Evolutionary conservation across 2,797 vertebrate species (phyloP).

Genomic region (Holocentrus rufus): DNA sequence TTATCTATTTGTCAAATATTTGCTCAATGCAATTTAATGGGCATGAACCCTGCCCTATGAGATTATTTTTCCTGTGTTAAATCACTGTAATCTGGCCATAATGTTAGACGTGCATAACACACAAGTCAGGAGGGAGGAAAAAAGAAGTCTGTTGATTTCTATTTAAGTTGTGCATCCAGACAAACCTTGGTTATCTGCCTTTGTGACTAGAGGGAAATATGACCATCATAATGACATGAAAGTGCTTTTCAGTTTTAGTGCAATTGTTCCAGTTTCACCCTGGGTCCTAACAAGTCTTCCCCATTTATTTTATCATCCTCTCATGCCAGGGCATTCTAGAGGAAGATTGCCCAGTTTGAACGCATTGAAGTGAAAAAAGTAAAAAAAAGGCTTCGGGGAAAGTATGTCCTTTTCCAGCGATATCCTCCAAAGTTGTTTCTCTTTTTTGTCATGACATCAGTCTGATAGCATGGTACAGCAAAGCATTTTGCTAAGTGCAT

Average conservation of each 20-base stretch:
- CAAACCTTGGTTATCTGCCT: constrained; percentile 30
- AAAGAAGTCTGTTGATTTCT: background rate
- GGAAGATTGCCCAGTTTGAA: constrained; percentile 61
- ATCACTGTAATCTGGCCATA: constrained; percentile 15
- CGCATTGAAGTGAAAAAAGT: constrained; percentile 53
- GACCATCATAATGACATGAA: constrained; percentile 76
- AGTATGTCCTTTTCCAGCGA: constrained; percentile 56
- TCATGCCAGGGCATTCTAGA: constrained; percentile 49
- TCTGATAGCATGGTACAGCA: constrained; percentile 43
- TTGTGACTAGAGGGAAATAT: constrained; percentile 79
- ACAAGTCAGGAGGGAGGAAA: background rate
- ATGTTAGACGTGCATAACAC: constrained; percentile 1
- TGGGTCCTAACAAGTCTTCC: constrained; percentile 42
- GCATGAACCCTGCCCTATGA: background rate
- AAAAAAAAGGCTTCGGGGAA: constrained; percentile 57
- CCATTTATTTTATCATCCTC: constrained; percentile 56
- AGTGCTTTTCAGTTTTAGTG: constrained; percentile 58
- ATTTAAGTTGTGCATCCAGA: constrained; percentile 11
- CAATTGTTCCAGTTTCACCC: constrained; percentile 42
- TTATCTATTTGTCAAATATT: constrained; percentile 24
- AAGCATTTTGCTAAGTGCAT: constrained; percentile 53
- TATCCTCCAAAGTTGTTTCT: constrained; percentile 30
- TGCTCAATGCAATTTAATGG: background rate
- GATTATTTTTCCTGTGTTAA: constrained; percentile 5
- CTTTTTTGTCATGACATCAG: constrained; percentile 41